Evolutionary conservation across 2,113 vertebrate species (phyloP), one percentile per base, ranked within the genome.

Genomic region (Hyperopisus bebe): DNA sequence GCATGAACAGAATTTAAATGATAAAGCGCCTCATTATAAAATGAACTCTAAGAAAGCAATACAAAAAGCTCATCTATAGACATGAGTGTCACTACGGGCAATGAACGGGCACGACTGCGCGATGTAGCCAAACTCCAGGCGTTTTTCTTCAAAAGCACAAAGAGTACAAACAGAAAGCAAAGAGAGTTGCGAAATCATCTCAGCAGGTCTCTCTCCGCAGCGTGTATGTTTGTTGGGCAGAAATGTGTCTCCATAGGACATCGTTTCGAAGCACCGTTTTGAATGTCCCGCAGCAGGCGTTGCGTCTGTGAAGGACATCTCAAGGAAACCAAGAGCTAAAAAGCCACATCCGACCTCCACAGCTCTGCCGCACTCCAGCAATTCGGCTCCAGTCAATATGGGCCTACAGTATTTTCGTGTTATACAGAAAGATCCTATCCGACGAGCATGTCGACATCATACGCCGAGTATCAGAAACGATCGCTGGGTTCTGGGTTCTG

Each of bases 21-120:
- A 62, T 70, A 86, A 89, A 47, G 83, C 27, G 17, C 46, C 27
- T 87, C 27, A 82, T 51, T 74, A 83, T 55, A 89, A 55, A 62
- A 62, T 5, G 24, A 84, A 62, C 87, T 19, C 35, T 44, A 86
- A 86, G 48, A 50, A 80, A 51, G 47, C 17, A 42, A 62, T 51
- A 51, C 11, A 51, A 86, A 51, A 51, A 48, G 3, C 50, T 55
- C 85, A 55, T 53, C 85, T 15, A 53, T 53, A 27, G n/a, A 53
- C 44, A 15, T 11, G 85, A 88, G 31, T 85, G 62, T 84, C 51
- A 31, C 35, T 35, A 13, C 51, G 74, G 39, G 47, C n/a, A 10
- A 55, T 53, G 35, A 53, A 55, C 31, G 50, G 53, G 47, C 46
- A 51, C 24, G 80, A 89, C 46, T 82, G 47, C n/a, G 27, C 39